Conservation (phyloP, 2,113 vertebrate genomes). For the Artemisiospiza belli region DNA sequence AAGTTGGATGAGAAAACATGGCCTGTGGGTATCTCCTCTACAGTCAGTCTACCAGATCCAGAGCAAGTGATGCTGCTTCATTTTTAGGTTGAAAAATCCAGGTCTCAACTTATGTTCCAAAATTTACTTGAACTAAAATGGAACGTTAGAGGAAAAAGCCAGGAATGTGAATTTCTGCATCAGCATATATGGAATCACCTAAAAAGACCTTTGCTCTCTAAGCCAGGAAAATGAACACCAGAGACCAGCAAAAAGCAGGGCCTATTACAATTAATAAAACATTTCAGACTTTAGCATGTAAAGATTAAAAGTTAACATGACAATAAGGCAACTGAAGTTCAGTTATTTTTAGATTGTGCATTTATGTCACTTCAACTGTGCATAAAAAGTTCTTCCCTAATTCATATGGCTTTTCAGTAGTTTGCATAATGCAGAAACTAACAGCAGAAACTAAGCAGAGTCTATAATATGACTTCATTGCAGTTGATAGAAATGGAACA, state of each 20-base stretch:
- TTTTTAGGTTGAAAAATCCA: neutral
- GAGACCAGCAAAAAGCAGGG: neutral
- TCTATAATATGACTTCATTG: neutral
- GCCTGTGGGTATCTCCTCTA: neutral
- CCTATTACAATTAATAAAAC: conserved; percentile 42
- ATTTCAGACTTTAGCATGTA: neutral
- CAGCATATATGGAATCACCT: neutral
- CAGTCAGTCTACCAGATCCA: neutral
- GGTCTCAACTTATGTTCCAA: neutral
- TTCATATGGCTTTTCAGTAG: conserved; percentile 44
- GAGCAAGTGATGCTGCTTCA: neutral
- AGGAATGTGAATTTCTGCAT: neutral
- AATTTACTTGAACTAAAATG: neutral
- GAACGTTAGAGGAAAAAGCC: neutral
- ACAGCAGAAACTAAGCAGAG: neutral
- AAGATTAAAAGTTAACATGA: conserved; percentile 38
- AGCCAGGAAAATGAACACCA: neutral
- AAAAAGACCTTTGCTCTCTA: neutral
- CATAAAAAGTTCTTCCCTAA: conserved; percentile 47
- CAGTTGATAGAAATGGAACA: conserved; percentile 22
- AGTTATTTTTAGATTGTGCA: conserved; percentile 17
- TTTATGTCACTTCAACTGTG: conserved; percentile 41
- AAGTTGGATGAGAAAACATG: neutral
- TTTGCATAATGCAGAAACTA: conserved; percentile 35
- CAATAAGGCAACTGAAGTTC: conserved; percentile 28